These are phyloP conservation scores for Nixonia krombeini DNA, from an alignment of 1,140 invertebrate species.

Conservation along the genomic window DNA sequence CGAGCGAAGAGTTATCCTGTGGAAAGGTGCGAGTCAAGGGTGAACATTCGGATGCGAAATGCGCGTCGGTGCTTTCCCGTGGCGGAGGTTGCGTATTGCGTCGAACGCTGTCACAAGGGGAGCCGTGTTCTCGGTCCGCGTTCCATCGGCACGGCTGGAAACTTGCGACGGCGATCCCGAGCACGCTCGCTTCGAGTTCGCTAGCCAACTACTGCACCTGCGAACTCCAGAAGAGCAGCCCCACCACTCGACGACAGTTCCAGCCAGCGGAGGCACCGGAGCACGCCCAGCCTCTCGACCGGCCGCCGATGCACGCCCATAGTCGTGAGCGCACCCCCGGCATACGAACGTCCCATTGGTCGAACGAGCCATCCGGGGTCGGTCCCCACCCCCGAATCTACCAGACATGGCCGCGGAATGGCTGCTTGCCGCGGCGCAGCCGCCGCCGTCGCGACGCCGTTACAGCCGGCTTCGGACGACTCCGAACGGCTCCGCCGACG, in stretches of 20 bases:
- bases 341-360: slow-evolving; percentile 35
- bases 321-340: slow-evolving; percentile 27
- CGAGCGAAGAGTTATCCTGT: too few relatives aligned
- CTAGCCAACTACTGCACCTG: slow-evolving; percentile 63
- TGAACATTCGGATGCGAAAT: too few relatives aligned
- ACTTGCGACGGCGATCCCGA: slow-evolving; percentile 35
- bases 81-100: too few relatives aligned
- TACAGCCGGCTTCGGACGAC: background rate
- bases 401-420: slow-evolving; percentile 63
- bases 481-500: slow-evolving; percentile 1
- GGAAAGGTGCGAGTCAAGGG: too few relatives aligned
- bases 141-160: background rate
- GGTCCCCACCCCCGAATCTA: slow-evolving; percentile 38
- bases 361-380: slow-evolving; percentile 30
- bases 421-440: slow-evolving; percentile 51
- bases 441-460: slow-evolving; percentile 17
- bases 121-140: background rate
- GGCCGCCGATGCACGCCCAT: slow-evolving; percentile 31
- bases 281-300: slow-evolving; percentile 49
- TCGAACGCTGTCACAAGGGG: too few relatives aligned
- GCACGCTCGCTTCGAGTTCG: slow-evolving; percentile 62
- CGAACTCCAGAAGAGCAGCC: slow-evolving; percentile 35
- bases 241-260: too few relatives aligned
- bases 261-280: slow-evolving; percentile 1
- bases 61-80: too few relatives aligned